These are phyloP conservation scores for Thera britannica DNA, from an alignment of 2,888 invertebrate genomes.

Conservation along the genomic window DNA sequence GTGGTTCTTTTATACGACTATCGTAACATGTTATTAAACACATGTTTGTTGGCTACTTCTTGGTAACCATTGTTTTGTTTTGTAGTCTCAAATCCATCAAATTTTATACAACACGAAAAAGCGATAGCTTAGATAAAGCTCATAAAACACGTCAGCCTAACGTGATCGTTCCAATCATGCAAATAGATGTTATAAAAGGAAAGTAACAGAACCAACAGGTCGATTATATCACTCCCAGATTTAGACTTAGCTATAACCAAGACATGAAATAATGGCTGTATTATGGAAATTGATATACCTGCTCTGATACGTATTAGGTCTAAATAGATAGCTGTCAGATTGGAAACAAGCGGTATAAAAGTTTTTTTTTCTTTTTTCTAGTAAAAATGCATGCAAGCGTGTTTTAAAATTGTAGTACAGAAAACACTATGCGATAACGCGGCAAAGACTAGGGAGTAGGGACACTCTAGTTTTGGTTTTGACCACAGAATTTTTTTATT, in stretches of 20 bases:
- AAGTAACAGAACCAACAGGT: slow-evolving; percentile 26
- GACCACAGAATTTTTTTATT: too few species aligned
- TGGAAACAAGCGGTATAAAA: too few species aligned
- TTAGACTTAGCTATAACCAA: slow-evolving; percentile 2
- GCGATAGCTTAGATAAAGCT: not conserved
- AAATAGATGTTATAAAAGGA: slow-evolving; percentile 26
- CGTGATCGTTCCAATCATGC: slow-evolving; percentile 14
- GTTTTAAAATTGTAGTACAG: too few species aligned
- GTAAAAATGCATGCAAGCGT: too few species aligned
- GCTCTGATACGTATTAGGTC: too few species aligned
- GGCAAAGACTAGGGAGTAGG: too few species aligned
- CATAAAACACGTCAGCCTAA: slow-evolving; percentile 15
- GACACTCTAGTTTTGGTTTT: too few species aligned
- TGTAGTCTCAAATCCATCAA: not conserved
- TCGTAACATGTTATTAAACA: too few species aligned
- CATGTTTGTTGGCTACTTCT: not conserved
- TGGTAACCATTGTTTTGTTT: not conserved
- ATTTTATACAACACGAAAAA: not conserved
- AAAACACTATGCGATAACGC: too few species aligned
- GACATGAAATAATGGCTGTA: slow-evolving; percentile 4
- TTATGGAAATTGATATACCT: slow-evolving; percentile 2
- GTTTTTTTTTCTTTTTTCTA: too few species aligned
- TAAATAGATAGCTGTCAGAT: too few species aligned
- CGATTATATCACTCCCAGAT: slow-evolving; percentile 20
- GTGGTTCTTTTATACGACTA: not conserved